Percentiles rank a stretch among this genome's conserved stretches.
Conservation (phyloP, 2,797 vertebrate genomes). For the Lacerta agilis region DNA sequence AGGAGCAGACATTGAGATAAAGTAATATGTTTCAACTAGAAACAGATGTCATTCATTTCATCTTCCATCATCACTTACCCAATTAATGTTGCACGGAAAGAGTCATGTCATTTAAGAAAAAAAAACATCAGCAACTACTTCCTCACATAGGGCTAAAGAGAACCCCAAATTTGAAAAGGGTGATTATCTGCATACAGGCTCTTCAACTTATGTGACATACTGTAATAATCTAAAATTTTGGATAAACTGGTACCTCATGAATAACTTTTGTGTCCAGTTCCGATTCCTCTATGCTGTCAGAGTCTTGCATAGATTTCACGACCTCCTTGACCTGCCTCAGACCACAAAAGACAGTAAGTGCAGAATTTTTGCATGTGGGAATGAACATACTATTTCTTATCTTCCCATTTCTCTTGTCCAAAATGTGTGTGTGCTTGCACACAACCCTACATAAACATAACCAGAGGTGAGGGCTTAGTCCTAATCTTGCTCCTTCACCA, state of each 20-base stretch:
- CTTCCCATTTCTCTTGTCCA: too few species aligned
- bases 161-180: not conserved
- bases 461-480: too few species aligned
- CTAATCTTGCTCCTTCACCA: too few species aligned
- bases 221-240: not conserved
- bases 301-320: constrained; percentile 74
- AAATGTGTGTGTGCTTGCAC: too few species aligned
- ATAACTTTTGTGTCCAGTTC: constrained; percentile 76
- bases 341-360: constrained; percentile 21
- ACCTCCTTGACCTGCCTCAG: constrained; percentile 63
- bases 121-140: not conserved
- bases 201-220: not conserved
- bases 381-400: too few species aligned
- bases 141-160: not conserved
- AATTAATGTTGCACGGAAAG: not conserved
- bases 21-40: not conserved
- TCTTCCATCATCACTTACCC: not conserved
- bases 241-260: constrained; percentile 72
- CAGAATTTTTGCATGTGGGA: not conserved
- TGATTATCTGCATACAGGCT: not conserved
- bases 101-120: not conserved
- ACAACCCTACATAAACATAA: too few species aligned
- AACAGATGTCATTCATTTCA: not conserved
- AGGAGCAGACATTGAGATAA: not conserved
- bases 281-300: constrained; percentile 80